Evolutionary conservation across 2,888 invertebrate species (phyloP).

Genomic region (Leuctra nigra): DNA sequence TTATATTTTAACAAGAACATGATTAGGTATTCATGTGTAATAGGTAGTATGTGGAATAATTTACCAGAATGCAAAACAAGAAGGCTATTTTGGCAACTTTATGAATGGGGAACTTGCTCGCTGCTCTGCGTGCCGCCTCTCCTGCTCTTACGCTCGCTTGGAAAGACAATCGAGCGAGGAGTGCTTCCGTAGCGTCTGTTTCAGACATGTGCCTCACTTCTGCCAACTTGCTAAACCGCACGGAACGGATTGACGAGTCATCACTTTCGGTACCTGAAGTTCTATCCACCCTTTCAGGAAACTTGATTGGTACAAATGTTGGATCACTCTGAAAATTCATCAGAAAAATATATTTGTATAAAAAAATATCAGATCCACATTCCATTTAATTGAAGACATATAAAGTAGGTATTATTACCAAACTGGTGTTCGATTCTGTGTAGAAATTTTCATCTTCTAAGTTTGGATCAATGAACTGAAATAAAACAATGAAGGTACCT

Average conservation of each 20-base stretch:
- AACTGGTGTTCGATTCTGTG: constrained; percentile 57
- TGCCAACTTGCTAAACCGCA: constrained; percentile 85
- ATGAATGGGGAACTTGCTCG: constrained; percentile 66
- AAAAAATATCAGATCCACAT: background rate
- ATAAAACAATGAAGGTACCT: no score
- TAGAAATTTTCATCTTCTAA: constrained; percentile 74
- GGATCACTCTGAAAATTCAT: constrained; percentile 69
- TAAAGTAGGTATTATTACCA: no score
- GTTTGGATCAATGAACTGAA: constrained; percentile 65
- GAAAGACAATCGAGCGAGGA: constrained; percentile 90
- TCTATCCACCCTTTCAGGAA: constrained; percentile 57
- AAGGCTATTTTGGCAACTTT: constrained; percentile 78
- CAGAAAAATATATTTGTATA: constrained; percentile 15
- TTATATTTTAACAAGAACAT: no score
- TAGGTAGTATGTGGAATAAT: no score
- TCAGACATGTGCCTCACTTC: constrained; percentile 85
- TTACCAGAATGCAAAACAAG: constrained; percentile 78
- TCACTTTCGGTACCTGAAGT: constrained; percentile 75
- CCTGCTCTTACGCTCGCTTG: constrained; percentile 81
- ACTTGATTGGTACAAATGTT: constrained; percentile 84
- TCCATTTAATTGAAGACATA: background rate
- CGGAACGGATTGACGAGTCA: constrained; percentile 77
- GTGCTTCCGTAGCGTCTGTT: constrained; percentile 85
- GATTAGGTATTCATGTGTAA: no score
- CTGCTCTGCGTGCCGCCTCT: constrained; percentile 66